Evolutionary conservation across 2,888 invertebrate species (phyloP).

Genomic region (Parasteatoda lunata): DNA sequence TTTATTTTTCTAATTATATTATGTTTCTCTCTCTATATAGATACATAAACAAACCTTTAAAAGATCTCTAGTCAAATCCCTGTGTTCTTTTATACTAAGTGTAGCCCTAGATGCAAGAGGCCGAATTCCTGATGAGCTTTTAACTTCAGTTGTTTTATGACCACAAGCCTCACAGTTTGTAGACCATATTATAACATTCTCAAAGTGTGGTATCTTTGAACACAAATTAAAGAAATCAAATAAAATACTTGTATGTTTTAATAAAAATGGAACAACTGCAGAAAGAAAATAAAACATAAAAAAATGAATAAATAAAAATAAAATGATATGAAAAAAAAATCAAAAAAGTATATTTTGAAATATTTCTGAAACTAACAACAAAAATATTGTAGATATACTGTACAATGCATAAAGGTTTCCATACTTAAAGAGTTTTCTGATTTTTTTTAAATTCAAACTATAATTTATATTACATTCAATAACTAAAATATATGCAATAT

Average conservation of each 20-base stretch:
- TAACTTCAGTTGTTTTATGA: constrained; percentile 94
- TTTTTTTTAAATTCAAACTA: too few relatives aligned
- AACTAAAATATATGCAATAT: too few relatives aligned
- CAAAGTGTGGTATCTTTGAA: constrained; percentile 93
- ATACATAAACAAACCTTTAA: constrained; percentile 81
- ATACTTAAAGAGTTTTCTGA: too few relatives aligned
- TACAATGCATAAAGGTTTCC: too few relatives aligned
- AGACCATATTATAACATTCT: constrained; percentile 98
- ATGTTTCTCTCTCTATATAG: too few relatives aligned
- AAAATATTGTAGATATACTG: too few relatives aligned
- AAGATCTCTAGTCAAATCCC: constrained; percentile 93
- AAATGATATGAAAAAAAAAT: neutral
- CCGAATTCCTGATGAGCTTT: constrained; percentile 92
- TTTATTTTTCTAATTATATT: too few relatives aligned
- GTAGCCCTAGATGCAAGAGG: constrained; percentile 85
- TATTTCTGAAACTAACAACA: too few relatives aligned
- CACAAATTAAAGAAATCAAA: constrained; percentile 33
- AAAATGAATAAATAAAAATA: neutral
- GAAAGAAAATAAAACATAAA: neutral
- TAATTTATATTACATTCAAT: too few relatives aligned
- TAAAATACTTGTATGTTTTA: neutral
- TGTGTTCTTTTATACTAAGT: constrained; percentile 81
- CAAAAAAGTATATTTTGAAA: too few relatives aligned
- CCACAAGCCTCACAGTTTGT: constrained; percentile 94
- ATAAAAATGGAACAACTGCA: neutral